Percentiles rank a stretch among this genome's conserved stretches.
phyloP scores from a whole-genome alignment of 2,888 invertebrate species.

The Priapulus caudatus region DNA sequence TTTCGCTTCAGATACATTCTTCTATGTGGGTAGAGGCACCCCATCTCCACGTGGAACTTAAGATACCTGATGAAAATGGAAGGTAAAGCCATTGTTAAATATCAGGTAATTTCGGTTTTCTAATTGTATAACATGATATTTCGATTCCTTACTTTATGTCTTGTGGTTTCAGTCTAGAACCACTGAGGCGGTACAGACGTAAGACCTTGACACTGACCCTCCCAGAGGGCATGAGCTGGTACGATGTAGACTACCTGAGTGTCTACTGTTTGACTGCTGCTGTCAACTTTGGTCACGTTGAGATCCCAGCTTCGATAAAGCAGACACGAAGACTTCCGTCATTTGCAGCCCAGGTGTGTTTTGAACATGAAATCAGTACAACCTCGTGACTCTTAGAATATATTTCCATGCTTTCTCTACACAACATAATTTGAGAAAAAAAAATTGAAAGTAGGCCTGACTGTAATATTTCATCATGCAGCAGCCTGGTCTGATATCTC shows the following conservation, averaged over 20 bases:
- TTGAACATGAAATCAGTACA: slow-evolving; percentile 13
- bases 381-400: too few species aligned
- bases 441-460: too few species aligned
- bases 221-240: slow-evolving; percentile 4
- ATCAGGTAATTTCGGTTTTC: too few species aligned
- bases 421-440: too few species aligned
- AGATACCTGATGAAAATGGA: slow-evolving; percentile 79
- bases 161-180: too few species aligned
- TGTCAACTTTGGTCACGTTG: slow-evolving; percentile 14
- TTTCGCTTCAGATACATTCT: slow-evolving; percentile 57
- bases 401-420: too few species aligned
- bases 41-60: slow-evolving; percentile 67
- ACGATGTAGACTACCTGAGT: slow-evolving; percentile 10
- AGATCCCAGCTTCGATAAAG: slow-evolving; percentile 8
- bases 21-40: slow-evolving; percentile 81
- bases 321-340: slow-evolving; percentile 89
- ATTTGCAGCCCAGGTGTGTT: slow-evolving; percentile 77
- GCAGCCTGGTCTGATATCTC: too few species aligned
- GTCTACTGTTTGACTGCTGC: slow-evolving; percentile 9
- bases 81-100: slow-evolving; percentile 42
- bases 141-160: too few species aligned
- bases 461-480: too few species aligned
- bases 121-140: too few species aligned
- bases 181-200: too few species aligned
- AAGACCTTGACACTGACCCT: too few species aligned